Percentiles rank a stretch among this genome's conserved stretches.
phyloP scores from a whole-genome alignment of 2,888 invertebrate species.

The Conus canariensis region DNA sequence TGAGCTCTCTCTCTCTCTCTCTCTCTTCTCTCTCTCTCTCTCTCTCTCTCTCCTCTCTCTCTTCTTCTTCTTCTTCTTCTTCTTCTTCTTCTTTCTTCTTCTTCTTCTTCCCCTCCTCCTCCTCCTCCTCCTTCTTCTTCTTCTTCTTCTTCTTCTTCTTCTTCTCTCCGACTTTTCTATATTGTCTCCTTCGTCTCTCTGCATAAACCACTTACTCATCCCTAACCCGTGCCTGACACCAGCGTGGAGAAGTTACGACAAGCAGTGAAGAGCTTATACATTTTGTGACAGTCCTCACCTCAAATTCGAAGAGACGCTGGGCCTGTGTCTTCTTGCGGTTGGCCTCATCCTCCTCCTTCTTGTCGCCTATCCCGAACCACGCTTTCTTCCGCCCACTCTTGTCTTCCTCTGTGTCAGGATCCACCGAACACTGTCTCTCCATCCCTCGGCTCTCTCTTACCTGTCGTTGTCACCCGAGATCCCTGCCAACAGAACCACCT shows the following conservation, averaged over 20 bases:
- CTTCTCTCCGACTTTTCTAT: neutral
- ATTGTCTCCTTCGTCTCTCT: neutral
- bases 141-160: neutral
- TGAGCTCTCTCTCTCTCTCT: no score
- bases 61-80: neutral
- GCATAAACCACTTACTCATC: no score
- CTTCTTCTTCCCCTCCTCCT: neutral
- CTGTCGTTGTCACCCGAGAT: neutral
- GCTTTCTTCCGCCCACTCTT: neutral
- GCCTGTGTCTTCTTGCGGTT: conserved; percentile 22
- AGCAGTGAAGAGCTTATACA: no score
- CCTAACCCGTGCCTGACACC: no score
- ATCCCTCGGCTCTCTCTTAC: neutral
- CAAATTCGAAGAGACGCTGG: conserved; percentile 13
- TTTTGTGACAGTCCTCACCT: neutral
- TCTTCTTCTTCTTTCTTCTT: neutral
- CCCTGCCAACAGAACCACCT: no score
- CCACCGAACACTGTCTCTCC: neutral
- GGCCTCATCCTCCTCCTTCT: neutral
- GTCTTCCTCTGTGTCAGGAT: neutral
- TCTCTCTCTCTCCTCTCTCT: neutral
- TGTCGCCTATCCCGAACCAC: neutral
- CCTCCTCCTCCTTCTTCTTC: neutral
- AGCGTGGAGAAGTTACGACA: no score
- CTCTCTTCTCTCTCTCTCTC: no score